Evolutionary conservation across 2,113 vertebrate species (phyloP).

Genomic region (Propithecus coquereli): DNA sequence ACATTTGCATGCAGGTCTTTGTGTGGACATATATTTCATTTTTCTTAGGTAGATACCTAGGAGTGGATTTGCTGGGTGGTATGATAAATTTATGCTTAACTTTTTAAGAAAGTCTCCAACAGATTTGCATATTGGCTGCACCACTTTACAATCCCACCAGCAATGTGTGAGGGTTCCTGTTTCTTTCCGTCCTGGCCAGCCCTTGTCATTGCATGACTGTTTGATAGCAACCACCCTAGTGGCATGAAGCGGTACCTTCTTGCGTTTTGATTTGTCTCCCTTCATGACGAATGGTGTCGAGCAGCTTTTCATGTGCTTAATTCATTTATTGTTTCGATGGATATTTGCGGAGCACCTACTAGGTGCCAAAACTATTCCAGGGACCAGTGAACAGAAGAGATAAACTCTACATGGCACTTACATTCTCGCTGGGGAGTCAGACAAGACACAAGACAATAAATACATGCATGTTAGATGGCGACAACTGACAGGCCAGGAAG

Average conservation of each 20-base stretch:
- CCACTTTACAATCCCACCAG: not conserved
- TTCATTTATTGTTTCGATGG: not conserved
- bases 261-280: not conserved
- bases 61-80: not conserved
- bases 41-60: not conserved
- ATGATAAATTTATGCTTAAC: not conserved
- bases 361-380: not conserved
- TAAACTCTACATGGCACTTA: not conserved
- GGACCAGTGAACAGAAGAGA: not conserved
- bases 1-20: not conserved
- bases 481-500: not conserved
- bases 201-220: not conserved
- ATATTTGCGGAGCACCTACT: not conserved
- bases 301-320: not conserved
- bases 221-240: not conserved
- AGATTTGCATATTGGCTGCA: not conserved
- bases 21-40: not conserved
- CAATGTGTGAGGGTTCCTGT: too few relatives aligned
- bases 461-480: not conserved
- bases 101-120: not conserved
- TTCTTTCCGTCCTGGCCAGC: not conserved
- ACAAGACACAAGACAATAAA: not conserved
- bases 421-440: not conserved
- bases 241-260: too few relatives aligned
- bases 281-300: not conserved